Conservation (phyloP, 2,797 vertebrate species). For the Leptoclinus maculatus region DNA sequence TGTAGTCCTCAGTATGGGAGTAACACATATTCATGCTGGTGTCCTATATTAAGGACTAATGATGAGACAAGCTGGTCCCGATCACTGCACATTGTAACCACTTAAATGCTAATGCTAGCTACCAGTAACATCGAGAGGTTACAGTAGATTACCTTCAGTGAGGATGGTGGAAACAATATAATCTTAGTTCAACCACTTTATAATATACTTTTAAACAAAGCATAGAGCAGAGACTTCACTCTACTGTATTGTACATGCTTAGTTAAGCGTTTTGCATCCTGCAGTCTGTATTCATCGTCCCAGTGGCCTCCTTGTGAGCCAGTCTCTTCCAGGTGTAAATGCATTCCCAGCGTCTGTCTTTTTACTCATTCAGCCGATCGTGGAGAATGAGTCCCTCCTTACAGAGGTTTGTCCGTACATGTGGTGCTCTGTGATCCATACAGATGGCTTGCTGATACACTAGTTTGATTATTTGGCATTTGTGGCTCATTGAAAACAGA, state of each 20-base stretch:
- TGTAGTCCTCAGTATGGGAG: not conserved
- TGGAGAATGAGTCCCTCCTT: slow-evolving; percentile 4
- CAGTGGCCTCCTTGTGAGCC: not conserved
- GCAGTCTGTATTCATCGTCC: too few species aligned
- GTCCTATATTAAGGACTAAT: not conserved
- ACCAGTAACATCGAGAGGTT: not conserved
- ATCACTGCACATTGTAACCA: not conserved
- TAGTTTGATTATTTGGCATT: slow-evolving; percentile 27
- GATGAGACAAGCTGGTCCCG: not conserved
- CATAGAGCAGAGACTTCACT: not conserved
- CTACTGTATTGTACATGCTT: not conserved
- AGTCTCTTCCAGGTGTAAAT: not conserved
- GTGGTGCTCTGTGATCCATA: slow-evolving; percentile 23
- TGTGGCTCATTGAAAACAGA: slow-evolving; percentile 34
- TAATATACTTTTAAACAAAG: not conserved
- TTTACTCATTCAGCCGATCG: slow-evolving; percentile 28
- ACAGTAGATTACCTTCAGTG: not conserved
- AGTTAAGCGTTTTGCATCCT: not conserved
- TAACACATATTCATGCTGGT: not conserved
- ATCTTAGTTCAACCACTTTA: not conserved
- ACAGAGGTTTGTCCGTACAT: not conserved
- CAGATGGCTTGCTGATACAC: slow-evolving; percentile 16
- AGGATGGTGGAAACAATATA: not conserved
- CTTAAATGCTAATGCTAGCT: not conserved
- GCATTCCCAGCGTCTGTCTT: slow-evolving; percentile 19